Evolutionary conservation across 2,113 vertebrate species (phyloP), one percentile per base, ranked within the genome.

Genomic region (Lasiurus borealis): DNA sequence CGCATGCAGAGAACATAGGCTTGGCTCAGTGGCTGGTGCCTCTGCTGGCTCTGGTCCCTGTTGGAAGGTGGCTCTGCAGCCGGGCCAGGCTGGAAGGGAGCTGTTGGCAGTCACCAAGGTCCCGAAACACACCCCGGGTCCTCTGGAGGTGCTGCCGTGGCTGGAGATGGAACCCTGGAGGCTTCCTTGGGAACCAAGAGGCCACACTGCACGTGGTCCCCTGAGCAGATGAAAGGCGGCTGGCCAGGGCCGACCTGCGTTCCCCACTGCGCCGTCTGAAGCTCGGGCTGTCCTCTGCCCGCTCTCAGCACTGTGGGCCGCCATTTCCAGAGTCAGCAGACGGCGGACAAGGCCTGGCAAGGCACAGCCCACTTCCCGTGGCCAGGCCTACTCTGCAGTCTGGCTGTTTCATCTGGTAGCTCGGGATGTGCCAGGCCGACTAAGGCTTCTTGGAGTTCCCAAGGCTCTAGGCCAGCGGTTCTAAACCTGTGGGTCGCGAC

Each of bases 141-240:
- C 72, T 69, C 40, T 52, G 80, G 27, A 57, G 69, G 13, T 78
- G 91, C 87, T 90, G 77, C 52, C 57, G 81, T 87, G 69, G n/a
- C 27, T 76, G 81, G 57, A 84, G 36, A 31, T 85, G 46, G 77
- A 95, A 88, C 23, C 21, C 50, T 57, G 34, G 59, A 82, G 21
- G 59, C 29, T 92, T 48, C 59, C 19, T 90, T 64, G 66, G 19
- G 23, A 72, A 57, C 6, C 27, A 46, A 31, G 57, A 21, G 4
- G n/a, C 46, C 15, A 29, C 7, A 25, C 10, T 80, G 36, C 15
- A 76, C n/a, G 80, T 64, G 16, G 25, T 92, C 80, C 76, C 84
- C 27, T n/a, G 83, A 72, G 66, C n/a, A 50, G 36, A 25, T 66
- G 73, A 75, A 82, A 50, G 40, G 31, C 59, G 69, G 44, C 25